A percentile compares a stretch with the other conserved stretches of the same genome.
These are phyloP conservation scores for Phalera bucephala DNA, from an alignment of 2,888 invertebrate species.

Conservation along the genomic window DNA sequence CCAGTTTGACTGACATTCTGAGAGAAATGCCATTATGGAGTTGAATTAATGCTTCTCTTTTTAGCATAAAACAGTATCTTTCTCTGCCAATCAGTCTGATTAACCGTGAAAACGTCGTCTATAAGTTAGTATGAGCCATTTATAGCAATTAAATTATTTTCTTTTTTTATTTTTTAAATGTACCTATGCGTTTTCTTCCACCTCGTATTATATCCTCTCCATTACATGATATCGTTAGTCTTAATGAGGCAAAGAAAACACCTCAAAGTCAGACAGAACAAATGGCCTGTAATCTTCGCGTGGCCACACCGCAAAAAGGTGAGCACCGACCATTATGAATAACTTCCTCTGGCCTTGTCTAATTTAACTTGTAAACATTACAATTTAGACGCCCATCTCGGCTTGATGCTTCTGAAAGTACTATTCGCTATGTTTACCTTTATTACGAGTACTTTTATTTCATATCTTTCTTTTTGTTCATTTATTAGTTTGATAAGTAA, in stretches of 20 bases:
- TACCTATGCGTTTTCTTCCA: too few relatives aligned
- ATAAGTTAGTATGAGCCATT: too few relatives aligned
- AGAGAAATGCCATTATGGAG: too few relatives aligned
- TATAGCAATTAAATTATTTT: too few relatives aligned
- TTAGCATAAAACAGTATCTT: too few relatives aligned
- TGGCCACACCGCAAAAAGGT: conserved; percentile 58
- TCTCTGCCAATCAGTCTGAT: too few relatives aligned
- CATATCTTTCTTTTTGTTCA: conserved; percentile 53
- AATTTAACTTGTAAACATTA: conserved; percentile 80
- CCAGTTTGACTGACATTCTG: too few relatives aligned
- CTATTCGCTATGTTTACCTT: conserved; percentile 56
- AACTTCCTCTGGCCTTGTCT: conserved; percentile 67
- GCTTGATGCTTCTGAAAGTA: conserved; percentile 69
- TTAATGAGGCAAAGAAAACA: conserved; percentile 13
- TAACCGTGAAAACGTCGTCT: too few relatives aligned
- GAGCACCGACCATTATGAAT: conserved; percentile 64
- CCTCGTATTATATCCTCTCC: too few relatives aligned
- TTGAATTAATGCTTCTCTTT: too few relatives aligned
- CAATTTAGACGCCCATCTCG: conserved; percentile 71
- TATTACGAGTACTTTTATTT: conserved; percentile 63
- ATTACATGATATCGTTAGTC: too few relatives aligned
- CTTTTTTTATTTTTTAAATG: too few relatives aligned
- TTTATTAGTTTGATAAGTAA: conserved; percentile 54
- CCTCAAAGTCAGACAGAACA: conserved; percentile 37
- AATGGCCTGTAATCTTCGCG: conserved; percentile 63